Evolutionary conservation across 2,113 vertebrate genomes (phyloP).

Genomic region (Polypterus bichir): DNA sequence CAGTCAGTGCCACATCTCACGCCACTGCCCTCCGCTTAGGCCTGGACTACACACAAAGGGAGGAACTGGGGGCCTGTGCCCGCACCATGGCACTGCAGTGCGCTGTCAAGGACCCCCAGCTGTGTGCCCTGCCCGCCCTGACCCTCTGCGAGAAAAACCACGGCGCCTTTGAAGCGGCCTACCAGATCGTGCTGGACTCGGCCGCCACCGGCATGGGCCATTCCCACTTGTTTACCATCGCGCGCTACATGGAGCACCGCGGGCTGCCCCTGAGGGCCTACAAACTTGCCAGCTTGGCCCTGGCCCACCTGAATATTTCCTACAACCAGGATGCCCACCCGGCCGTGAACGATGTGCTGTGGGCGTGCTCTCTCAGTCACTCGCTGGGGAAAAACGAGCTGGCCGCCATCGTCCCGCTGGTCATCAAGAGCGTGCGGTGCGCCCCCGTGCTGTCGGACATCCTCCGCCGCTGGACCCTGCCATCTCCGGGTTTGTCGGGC

Average conservation of each 20-base stretch:
- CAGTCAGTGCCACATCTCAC: conserved; percentile 33
- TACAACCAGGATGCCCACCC: conserved; percentile 51
- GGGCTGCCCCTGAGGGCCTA: conserved; percentile 41
- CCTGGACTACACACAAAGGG: conserved; percentile 28
- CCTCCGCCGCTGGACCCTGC: conserved; percentile 40
- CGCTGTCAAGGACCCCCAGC: conserved; percentile 47
- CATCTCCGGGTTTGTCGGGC: conserved; percentile 28
- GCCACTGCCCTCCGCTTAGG: conserved; percentile 38
- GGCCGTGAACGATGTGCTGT: conserved; percentile 43
- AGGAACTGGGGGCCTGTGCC: conserved; percentile 43
- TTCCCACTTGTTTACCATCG: conserved; percentile 42
- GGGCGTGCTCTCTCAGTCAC: conserved; percentile 49
- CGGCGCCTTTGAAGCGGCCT: conserved; percentile 42
- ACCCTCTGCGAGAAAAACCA: conserved; percentile 49
- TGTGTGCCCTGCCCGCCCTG: conserved; percentile 41
- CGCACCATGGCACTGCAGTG: conserved; percentile 45
- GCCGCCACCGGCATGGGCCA: conserved; percentile 37
- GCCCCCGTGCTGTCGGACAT: conserved; percentile 47
- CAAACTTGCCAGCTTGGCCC: conserved; percentile 43
- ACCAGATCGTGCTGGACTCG: conserved; percentile 44
- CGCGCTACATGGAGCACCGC: conserved; percentile 48
- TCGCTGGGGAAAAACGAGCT: conserved; percentile 43
- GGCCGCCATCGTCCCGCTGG: conserved; percentile 38
- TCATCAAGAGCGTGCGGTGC: conserved; percentile 46
- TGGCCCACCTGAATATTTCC: conserved; percentile 43